Evolutionary conservation across 2,113 vertebrate genomes (phyloP), one percentile per base, ranked within the genome.

Genomic region (Euleptes europaea): DNA sequence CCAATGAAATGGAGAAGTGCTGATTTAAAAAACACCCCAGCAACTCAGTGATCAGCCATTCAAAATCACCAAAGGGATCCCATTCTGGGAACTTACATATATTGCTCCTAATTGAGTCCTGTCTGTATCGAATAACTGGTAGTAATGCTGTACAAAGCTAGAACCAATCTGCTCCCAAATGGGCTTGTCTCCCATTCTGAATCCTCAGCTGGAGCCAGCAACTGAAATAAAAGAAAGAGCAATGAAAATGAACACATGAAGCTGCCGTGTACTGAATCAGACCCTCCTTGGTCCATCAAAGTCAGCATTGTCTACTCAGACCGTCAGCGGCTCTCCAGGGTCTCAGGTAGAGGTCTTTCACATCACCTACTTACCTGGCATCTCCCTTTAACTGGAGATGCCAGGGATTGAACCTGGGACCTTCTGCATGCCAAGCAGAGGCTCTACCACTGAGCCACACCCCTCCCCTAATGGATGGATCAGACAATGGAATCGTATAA

Each of bases 111-210:
- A 97, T 86, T 97, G 97, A 91, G 97, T 96, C 96, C 99, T 98
- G 95, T 99, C 97, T 71, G 96, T 96, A 96, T 99, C 98, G 97
- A 99, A 99, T 95, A 98, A 94, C 82, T 98, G 97, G 93, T 99
- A 99, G 93, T 99, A 99, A 96, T 99, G 98, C 91, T 98, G 97
- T 94, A 99, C 97, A 85, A 99, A 99, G 97, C 98, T 98, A 95
- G 97, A 97, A 96, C 99, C 99, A 97, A 99, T 98, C 96, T 98
- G 98, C 96, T 99, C 98, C 98, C 98, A 99, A 95, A 98, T 96
- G 95, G 98, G 98, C 95, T 98, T 98, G 96, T 99, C 98, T 96
- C 96, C 97, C 99, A 99, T 99, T 96, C 97, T 99, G 98, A 97
- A 96, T 92, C 69, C 92, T 97, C 96, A 97, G 95, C 94, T 93